phyloP scores from a whole-genome alignment of 2,888 invertebrate genomes.

The Anagyrus pseudococci region DNA sequence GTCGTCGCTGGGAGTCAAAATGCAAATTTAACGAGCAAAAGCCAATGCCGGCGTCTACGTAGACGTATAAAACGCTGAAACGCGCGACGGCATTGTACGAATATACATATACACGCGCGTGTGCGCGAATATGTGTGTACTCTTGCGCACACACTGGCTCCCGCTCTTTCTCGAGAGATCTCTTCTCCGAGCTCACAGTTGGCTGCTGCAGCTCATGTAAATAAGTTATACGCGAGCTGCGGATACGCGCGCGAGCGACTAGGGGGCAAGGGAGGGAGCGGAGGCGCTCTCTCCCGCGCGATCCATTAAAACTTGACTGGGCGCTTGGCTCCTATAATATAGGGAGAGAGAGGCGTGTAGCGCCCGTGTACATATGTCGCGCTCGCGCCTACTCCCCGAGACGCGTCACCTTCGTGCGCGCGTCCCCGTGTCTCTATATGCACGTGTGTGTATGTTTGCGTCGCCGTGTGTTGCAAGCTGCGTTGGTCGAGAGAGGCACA shows the following conservation, averaged over 20 bases:
- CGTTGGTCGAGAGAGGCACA: too few relatives aligned
- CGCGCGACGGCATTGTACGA: constrained; percentile 17
- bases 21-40: constrained; percentile 38
- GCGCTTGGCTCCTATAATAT: constrained; percentile 28
- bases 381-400: constrained; percentile 37
- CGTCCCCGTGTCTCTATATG: not conserved
- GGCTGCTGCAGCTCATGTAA: constrained; percentile 29
- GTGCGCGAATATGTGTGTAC: too few relatives aligned
- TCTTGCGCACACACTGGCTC: too few relatives aligned
- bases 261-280: constrained; percentile 5
- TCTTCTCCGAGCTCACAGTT: too few relatives aligned
- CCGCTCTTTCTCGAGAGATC: not conserved
- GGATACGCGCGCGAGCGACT: not conserved
- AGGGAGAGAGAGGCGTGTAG: constrained; percentile 10
- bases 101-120: not conserved
- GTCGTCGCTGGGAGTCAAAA: constrained; percentile 24
- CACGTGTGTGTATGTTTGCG: not conserved
- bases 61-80: constrained; percentile 25
- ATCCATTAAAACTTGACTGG: constrained; percentile 47
- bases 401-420: constrained; percentile 13
- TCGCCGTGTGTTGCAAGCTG: not conserved
- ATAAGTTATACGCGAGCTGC: constrained; percentile 31
- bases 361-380: constrained; percentile 25
- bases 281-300: constrained; percentile 35
- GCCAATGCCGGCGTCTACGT: constrained; percentile 26